These are phyloP conservation scores for Ophion costatus DNA, from an alignment of 2,888 invertebrate genomes.

Conservation along the genomic window DNA sequence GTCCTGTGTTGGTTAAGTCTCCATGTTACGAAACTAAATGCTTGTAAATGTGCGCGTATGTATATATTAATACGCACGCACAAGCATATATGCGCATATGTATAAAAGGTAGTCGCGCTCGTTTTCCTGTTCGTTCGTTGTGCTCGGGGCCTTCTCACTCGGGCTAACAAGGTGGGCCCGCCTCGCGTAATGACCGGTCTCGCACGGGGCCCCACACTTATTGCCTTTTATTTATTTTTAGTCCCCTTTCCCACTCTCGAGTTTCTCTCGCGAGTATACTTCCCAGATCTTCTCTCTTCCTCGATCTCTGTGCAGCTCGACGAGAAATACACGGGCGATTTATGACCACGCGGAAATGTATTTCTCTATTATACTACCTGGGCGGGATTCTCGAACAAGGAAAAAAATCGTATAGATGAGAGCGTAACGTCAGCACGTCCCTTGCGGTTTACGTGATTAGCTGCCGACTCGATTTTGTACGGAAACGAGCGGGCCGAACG, in stretches of 20 bases:
- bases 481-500: not conserved
- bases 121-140: slow-evolving; percentile 68
- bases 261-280: slow-evolving; percentile 68
- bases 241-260: slow-evolving; percentile 80
- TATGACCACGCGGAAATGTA: slow-evolving; percentile 51
- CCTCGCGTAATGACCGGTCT: slow-evolving; percentile 83
- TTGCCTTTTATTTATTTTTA: slow-evolving; percentile 83
- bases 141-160: slow-evolving; percentile 75
- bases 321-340: slow-evolving; percentile 14
- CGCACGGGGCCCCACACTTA: slow-evolving; percentile 83
- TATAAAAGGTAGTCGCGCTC: slow-evolving; percentile 35
- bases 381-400: slow-evolving; percentile 61
- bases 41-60: slow-evolving; percentile 8
- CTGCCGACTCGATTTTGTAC: not conserved
- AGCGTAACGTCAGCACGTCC: no score
- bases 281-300: slow-evolving; percentile 1
- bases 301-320: slow-evolving; percentile 8
- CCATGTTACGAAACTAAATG: slow-evolving; percentile 16
- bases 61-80: not conserved
- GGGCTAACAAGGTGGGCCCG: slow-evolving; percentile 83
- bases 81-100: slow-evolving; percentile 6
- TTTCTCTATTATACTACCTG: slow-evolving; percentile 62
- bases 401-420: no score
- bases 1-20: slow-evolving; percentile 61
- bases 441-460: not conserved